Base-by-base conservation (phyloP, 2,888 invertebrate species). In the Eristalinus sepulchralis region DNA sequence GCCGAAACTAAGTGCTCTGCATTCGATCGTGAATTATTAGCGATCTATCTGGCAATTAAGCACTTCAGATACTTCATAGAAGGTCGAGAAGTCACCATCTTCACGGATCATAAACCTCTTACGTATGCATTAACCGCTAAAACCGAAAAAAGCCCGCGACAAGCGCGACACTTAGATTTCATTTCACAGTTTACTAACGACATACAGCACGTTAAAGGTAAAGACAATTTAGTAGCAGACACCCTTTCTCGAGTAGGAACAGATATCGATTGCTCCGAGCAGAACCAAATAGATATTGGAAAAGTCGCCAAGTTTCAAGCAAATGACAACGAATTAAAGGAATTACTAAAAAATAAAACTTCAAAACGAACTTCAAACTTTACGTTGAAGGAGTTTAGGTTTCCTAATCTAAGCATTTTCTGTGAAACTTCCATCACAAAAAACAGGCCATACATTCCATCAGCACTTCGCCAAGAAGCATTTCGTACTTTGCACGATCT, bases 1-100 rank as follows among this genome's bases (percentile, higher is more conserved):
- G 68, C 90, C 0, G 88, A 90, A 75, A 47, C 2, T 1, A 89
- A 88, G 24, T 91, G 90, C 83, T 88, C 88, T 60, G 77, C 90
- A 1, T 90, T 88, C 68, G 89, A 89, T 27, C 53, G 88, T 6
- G 89, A 90, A 71, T 72, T 90, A 4, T 83, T 89, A 0, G 89
- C 89, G 0, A 88, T 90, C 4, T 90, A 89, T 57, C 55, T 71
- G 1, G 80, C 88, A 0, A n/a, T n/a, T n/a, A n/a, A n/a, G n/a
- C n/a, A n/a, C n/a, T n/a, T n/a, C n/a, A n/a, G n/a, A n/a, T n/a
- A n/a, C n/a, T 67, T 89, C 4, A 60, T 57, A 2, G 55, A 68
- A 68, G 55, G 55, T 10, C 57, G 34, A 13, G 34, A 57, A 0
- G 1, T 68, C 1, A 53, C 53, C 4, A 53, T 53, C 53, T 53